Evolutionary conservation across 2,797 vertebrate species (phyloP).

Genomic region (Otus scops): DNA sequence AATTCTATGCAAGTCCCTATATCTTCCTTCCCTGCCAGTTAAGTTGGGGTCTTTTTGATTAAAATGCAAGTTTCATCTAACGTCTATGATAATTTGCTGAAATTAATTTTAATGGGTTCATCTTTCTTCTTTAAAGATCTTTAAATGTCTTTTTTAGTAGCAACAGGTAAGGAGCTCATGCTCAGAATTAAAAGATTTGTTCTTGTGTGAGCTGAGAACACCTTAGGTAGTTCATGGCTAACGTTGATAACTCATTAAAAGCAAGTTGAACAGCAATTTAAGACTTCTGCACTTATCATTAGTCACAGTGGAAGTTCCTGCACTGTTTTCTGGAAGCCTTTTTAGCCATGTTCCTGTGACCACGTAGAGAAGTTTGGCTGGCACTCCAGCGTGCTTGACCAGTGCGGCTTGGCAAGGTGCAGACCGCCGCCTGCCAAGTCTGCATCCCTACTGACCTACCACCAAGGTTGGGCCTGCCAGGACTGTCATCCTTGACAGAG

Average conservation of each 20-base stretch:
- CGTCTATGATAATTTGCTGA: not conserved
- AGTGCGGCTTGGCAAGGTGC: conserved; percentile 45
- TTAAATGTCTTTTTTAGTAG: not conserved
- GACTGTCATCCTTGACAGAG: conserved; percentile 61
- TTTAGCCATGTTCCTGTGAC: not conserved
- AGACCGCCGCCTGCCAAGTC: conserved; percentile 15
- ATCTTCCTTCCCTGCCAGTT: not conserved
- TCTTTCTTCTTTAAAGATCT: not conserved
- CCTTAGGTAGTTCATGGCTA: not conserved
- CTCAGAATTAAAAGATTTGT: not conserved
- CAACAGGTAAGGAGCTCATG: not conserved
- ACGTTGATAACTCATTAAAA: not conserved
- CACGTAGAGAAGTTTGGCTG: conserved; percentile 28
- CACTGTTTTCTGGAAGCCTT: conserved; percentile 1
- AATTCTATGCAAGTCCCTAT: not conserved
- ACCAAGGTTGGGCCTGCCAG: conserved; percentile 48
- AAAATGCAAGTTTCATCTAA: not conserved
- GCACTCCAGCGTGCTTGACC: not conserved
- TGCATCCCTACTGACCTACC: conserved; percentile 48
- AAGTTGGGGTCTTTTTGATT: not conserved
- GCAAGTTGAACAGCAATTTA: not conserved
- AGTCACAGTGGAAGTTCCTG: not conserved
- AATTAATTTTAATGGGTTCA: not conserved
- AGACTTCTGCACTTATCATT: not conserved
- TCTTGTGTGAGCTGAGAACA: not conserved